Evolutionary conservation across 1,140 invertebrate genomes (phyloP).

Genomic region (Hypsibius dujardini): DNA sequence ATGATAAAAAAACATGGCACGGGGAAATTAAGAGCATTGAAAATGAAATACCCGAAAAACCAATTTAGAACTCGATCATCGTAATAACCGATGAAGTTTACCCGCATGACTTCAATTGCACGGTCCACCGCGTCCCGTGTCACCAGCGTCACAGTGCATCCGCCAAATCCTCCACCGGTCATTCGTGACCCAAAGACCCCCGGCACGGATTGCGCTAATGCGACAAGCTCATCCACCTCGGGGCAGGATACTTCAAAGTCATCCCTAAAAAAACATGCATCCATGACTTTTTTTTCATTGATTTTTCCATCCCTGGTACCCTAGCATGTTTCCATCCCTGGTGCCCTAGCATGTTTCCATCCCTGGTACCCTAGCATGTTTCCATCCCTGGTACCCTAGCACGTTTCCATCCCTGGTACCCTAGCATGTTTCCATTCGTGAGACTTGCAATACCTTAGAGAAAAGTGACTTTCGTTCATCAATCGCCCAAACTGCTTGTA

Average conservation of each 20-base stretch:
- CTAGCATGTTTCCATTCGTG: no score
- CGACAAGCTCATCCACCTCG: constrained; percentile 64
- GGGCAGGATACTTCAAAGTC: constrained; percentile 74
- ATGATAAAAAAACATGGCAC: constrained; percentile 16
- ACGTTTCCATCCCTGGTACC: constrained; percentile 13
- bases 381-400: background rate
- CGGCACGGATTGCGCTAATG: constrained; percentile 41
- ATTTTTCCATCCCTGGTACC: constrained; percentile 5
- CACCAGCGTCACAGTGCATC: constrained; percentile 71
- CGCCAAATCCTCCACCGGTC: constrained; percentile 84
- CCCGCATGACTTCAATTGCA: constrained; percentile 45
- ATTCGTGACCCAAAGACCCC: constrained; percentile 73
- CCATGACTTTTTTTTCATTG: background rate
- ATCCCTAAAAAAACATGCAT: constrained; percentile 40
- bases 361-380: constrained; percentile 10
- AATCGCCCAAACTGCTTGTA: constrained; percentile 52
- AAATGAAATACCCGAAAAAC: background rate
- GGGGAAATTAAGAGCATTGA: constrained; percentile 14
- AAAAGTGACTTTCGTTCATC: constrained; percentile 70
- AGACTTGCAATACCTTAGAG: constrained; percentile 41
- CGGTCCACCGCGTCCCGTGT: constrained; percentile 41
- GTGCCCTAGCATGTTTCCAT: constrained; percentile 10
- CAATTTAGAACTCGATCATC: no score
- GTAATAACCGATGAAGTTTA: constrained; percentile 22
- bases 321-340: background rate